Percentiles rank a stretch among this genome's conserved stretches.
phyloP scores from a whole-genome alignment of 2,888 invertebrate genomes.

The Mesorhabditis belari region DNA sequence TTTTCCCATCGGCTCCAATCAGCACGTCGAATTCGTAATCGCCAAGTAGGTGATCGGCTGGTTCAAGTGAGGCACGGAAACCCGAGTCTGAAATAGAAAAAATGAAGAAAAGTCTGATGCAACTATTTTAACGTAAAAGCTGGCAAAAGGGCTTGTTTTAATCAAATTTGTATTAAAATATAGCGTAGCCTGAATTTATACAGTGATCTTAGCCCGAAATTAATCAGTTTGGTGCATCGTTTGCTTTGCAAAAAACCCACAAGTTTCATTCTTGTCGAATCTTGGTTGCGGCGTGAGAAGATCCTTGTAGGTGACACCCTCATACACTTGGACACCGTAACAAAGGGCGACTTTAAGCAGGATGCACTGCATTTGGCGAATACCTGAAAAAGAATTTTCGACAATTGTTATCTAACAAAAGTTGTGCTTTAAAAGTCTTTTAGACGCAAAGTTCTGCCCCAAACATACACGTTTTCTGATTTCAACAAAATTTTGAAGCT shows the following conservation, averaged over 20 bases:
- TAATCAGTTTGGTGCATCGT: neutral
- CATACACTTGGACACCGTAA: slow-evolving; percentile 88
- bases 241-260: neutral
- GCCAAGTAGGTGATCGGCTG: slow-evolving; percentile 67
- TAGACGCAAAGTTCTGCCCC: neutral
- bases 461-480: neutral
- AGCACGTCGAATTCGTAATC: slow-evolving; percentile 92
- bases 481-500: neutral
- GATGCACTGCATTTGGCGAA: slow-evolving; percentile 89
- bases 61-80: slow-evolving; percentile 35
- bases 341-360: slow-evolving; percentile 83
- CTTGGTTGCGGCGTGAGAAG: slow-evolving; percentile 67
- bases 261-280: neutral
- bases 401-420: neutral
- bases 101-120: neutral
- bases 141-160: neutral
- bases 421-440: too few species aligned
- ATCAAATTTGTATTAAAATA: neutral
- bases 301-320: slow-evolving; percentile 80
- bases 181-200: too few species aligned
- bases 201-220: too few species aligned
- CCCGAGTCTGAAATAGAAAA: slow-evolving; percentile 22
- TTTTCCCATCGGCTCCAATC: slow-evolving; percentile 91
- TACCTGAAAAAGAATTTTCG: slow-evolving; percentile 58
- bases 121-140: neutral